Percentiles rank a stretch among this genome's conserved stretches.
Conservation (phyloP, 2,113 vertebrate species). For the Odocoileus hemionus region DNA sequence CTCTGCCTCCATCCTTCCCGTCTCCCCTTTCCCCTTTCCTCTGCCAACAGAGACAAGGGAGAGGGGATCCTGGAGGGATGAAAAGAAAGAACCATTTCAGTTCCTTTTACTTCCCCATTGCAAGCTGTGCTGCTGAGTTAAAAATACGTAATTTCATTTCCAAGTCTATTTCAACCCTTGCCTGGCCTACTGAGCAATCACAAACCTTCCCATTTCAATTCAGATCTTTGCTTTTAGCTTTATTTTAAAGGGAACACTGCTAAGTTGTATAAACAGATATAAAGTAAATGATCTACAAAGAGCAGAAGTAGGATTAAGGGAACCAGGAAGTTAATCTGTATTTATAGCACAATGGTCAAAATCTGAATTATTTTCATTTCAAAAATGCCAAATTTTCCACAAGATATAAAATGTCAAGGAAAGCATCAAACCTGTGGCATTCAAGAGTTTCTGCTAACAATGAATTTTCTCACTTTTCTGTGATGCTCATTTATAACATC, state of each 20-base stretch:
- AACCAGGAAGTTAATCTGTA: slow-evolving; percentile 58
- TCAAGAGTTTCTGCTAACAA: slow-evolving; percentile 54
- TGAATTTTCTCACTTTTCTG: slow-evolving; percentile 59
- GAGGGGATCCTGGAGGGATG: slow-evolving; percentile 50
- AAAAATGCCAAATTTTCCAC: slow-evolving; percentile 58
- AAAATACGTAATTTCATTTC: slow-evolving; percentile 71
- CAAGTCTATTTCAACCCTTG: slow-evolving; percentile 74
- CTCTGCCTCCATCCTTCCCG: neutral
- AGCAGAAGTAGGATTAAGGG: slow-evolving; percentile 61
- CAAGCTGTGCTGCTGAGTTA: slow-evolving; percentile 72
- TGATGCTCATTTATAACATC: slow-evolving; percentile 19
- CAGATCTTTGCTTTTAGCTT: slow-evolving; percentile 74
- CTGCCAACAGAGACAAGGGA: slow-evolving; percentile 33
- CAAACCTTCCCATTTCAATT: slow-evolving; percentile 64
- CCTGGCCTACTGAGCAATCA: slow-evolving; percentile 73
- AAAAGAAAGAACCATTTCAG: slow-evolving; percentile 49
- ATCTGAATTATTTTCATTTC: slow-evolving; percentile 57
- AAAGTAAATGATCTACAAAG: slow-evolving; percentile 65
- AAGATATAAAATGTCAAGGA: slow-evolving; percentile 29
- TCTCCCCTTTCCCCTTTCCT: slow-evolving; percentile 42
- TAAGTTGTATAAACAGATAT: slow-evolving; percentile 69
- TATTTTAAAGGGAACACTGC: slow-evolving; percentile 66
- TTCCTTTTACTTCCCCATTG: slow-evolving; percentile 49
- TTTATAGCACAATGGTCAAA: slow-evolving; percentile 57
- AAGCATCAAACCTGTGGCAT: neutral